A percentile compares a stretch with the other conserved stretches of the same genome.
Conservation (phyloP, 2,888 invertebrate genomes). For the Mongoloraphidia duomilia region DNA sequence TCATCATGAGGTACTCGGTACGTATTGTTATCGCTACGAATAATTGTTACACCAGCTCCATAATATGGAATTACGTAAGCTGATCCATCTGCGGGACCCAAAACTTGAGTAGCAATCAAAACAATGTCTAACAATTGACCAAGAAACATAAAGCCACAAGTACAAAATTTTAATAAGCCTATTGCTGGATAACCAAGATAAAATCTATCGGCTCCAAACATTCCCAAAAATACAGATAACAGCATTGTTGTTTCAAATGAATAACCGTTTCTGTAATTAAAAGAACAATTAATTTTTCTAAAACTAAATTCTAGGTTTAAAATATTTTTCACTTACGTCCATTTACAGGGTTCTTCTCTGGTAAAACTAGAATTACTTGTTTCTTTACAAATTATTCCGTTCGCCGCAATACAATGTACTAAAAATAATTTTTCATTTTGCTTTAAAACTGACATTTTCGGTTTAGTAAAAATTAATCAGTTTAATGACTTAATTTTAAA, state of each 20-base stretch:
- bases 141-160: constrained; percentile 90
- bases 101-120: constrained; percentile 86
- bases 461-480: neutral
- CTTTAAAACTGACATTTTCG: constrained; percentile 1
- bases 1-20: constrained; percentile 67
- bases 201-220: constrained; percentile 95
- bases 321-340: constrained; percentile 62
- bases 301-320: neutral
- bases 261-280: constrained; percentile 73
- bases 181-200: constrained; percentile 97
- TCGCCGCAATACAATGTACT: constrained; percentile 73
- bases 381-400: constrained; percentile 67
- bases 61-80: constrained; percentile 87
- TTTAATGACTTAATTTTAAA: neutral
- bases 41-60: constrained; percentile 71
- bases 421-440: constrained; percentile 19
- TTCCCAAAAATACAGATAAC: constrained; percentile 90
- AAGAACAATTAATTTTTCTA: neutral
- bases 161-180: constrained; percentile 87
- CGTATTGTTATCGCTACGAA: constrained; percentile 72
- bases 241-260: constrained; percentile 83
- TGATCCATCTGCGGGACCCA: constrained; percentile 90
- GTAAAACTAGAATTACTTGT: constrained; percentile 68
- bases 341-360: constrained; percentile 75
- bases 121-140: constrained; percentile 91